A percentile compares a stretch with the other conserved stretches of the same genome.
phyloP scores from a whole-genome alignment of 2,888 invertebrate species.

The Macropis europaea region DNA sequence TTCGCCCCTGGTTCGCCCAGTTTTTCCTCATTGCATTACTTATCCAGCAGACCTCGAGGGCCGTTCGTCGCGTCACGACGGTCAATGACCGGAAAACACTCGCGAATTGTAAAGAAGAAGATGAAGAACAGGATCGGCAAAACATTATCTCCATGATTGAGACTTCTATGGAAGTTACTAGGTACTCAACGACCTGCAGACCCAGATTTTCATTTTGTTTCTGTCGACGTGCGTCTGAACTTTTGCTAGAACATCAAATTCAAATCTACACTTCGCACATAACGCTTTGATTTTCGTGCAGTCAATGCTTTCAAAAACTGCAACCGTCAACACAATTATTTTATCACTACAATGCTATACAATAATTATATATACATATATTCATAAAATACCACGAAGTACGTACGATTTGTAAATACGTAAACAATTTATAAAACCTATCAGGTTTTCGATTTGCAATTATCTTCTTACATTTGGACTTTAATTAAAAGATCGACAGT shows the following conservation, averaged over 20 bases:
- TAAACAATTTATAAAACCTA: too few species aligned
- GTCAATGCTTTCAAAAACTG: too few species aligned
- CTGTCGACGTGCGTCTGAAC: not conserved
- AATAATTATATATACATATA: too few species aligned
- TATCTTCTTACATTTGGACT: too few species aligned
- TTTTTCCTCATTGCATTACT: constrained; percentile 52
- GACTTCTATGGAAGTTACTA: constrained; percentile 50
- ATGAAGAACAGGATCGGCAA: constrained; percentile 31
- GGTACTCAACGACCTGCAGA: constrained; percentile 65
- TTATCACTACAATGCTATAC: too few species aligned
- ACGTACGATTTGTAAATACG: too few species aligned
- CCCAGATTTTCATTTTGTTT: constrained; percentile 62
- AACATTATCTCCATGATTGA: constrained; percentile 19
- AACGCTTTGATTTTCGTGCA: too few species aligned
- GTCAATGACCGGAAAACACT: constrained; percentile 70
- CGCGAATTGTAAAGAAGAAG: constrained; percentile 35
- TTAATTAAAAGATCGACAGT: too few species aligned
- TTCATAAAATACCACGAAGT: too few species aligned
- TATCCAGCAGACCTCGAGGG: constrained; percentile 42
- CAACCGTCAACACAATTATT: too few species aligned
- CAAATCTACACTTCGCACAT: too few species aligned
- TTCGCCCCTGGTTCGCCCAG: constrained; percentile 59
- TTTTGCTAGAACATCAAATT: not conserved
- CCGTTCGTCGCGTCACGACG: constrained; percentile 50
- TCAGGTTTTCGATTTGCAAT: too few species aligned